Evolutionary conservation across 2,797 vertebrate species (phyloP), one percentile per base, ranked within the genome.

Genomic region (Pygocentrus nattereri): DNA sequence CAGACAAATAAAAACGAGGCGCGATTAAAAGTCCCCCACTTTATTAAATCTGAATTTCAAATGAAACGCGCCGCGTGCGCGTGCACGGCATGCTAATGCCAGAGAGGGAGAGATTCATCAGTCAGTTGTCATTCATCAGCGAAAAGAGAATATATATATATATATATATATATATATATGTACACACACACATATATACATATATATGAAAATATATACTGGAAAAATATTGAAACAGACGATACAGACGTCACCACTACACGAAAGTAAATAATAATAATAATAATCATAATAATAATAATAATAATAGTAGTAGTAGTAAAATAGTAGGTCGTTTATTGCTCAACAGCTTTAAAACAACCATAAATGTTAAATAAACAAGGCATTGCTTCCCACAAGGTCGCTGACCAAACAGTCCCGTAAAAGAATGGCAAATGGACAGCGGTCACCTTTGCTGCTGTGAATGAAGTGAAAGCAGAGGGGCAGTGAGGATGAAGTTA

Each of bases 31-130:
- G 93, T 93, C 16, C 95, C 92, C 94, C 95, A 94, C 94, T 97
- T 97, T 97, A 96, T 98, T 96, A 97, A 95, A 97, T 97, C 95
- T 96, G 95, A 97, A 97, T 97, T 97, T 97, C 95, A 96, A 97
- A 98, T 97, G 92, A 96, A 95, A 95, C 94, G 95, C 96, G 94
- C 93, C 94, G 91, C 91, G 94, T 89, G 88, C 92, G 90, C 93
- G 94, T 93, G 90, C 89, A 91, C 91, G 90, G 95, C 80, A 77
- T 82, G 74, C 70, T 82, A 82, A 82, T 64, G 16, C 5, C 13
- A 12, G 15, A 21, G 21, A 47, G 41, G 25, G 18, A 21, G 64
- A 23, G 25, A 61, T 44, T 8, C 41, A 11, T 44, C 12, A 61
- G 58, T 30, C 13, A 30, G 50, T 59, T 81, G 31, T 52, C 25